Base-by-base conservation (phyloP, 2,797 vertebrate species). In the Arctocebus calabarensis region DNA sequence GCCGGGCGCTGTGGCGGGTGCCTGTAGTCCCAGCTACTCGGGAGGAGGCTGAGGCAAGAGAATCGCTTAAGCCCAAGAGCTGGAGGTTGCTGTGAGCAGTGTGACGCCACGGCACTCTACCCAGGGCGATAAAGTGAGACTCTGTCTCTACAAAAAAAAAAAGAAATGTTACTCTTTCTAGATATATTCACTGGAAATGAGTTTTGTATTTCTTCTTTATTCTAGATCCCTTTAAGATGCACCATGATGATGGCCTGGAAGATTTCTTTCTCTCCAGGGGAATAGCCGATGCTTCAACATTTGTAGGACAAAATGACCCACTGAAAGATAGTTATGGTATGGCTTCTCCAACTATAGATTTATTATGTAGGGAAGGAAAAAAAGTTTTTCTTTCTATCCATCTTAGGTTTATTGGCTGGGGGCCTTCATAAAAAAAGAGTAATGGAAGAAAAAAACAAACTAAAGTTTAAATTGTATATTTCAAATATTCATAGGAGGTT, bases 221-320 rank as follows among this genome's bases (percentile, higher is more conserved):
- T 75, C 7, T 96, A 99, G 98, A 98, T 43, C 92, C 98, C 29
- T 98, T 98, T 95, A 84, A 90, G 95, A 40, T 96, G 85, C 96
- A 95, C 95, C 85, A 91, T 43, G 98, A 97, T 87, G 97, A 97
- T 0, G 55, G 64, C 29, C 91, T 98, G 78, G 96, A 95, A 0
- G 98, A 98, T 1, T 5, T 97, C 61, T 84, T 97, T 2, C 96
- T 97, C 55, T 96, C 98, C 20, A 0, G 97, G 23, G 98, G 96
- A 88, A 73, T 96, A 91, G 88, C 77, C 93, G 92, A 5, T 1
- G 61, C 87, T 66, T 93, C 97, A 0, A 25, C 97, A 25, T 97
- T 98, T 95, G 40, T 86, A 0, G 97, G 71, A 29, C 97, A 94
- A 0, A 96, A 48, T 0, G 96, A 90, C 3, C 11, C 96, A 20